phyloP scores from a whole-genome alignment of 2,113 vertebrate species.

The Tetrax tetrax region DNA sequence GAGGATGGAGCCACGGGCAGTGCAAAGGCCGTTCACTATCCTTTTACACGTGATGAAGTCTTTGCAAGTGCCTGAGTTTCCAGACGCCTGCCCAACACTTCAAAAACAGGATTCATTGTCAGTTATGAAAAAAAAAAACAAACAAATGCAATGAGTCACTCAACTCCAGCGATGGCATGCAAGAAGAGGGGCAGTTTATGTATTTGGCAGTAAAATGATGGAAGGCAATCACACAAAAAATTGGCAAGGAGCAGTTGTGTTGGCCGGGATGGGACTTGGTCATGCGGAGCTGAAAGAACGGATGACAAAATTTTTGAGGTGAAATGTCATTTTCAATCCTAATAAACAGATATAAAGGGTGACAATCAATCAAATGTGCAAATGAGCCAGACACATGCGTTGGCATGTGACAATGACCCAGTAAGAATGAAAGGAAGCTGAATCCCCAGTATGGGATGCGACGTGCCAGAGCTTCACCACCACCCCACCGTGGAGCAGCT shows the following conservation, averaged over 20 bases:
- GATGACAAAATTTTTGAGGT: slow-evolving; percentile 18
- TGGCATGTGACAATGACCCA: background rate
- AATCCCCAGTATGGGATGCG: background rate
- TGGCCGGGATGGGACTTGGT: background rate
- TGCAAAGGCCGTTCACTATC: accelerated
- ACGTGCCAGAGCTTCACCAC: background rate
- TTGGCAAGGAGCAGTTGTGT: background rate
- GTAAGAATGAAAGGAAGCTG: background rate
- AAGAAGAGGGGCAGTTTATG: background rate
- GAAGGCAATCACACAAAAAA: slow-evolving; percentile 7
- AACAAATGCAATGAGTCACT: background rate
- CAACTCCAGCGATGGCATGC: background rate
- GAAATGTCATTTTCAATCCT: slow-evolving; percentile 37
- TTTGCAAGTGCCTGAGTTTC: background rate
- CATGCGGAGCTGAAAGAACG: slow-evolving; percentile 12
- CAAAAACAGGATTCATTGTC: background rate
- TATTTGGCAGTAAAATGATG: background rate
- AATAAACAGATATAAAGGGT: background rate
- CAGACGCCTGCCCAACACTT: background rate
- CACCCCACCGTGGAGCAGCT: background rate
- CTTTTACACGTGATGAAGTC: background rate
- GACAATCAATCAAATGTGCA: slow-evolving; percentile 19
- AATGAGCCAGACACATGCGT: background rate
- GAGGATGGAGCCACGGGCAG: background rate
- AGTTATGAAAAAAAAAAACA: background rate